Evolutionary conservation across 2,888 invertebrate species (phyloP), one percentile per base, ranked within the genome.

Genomic region (Pyrgus malvae): DNA sequence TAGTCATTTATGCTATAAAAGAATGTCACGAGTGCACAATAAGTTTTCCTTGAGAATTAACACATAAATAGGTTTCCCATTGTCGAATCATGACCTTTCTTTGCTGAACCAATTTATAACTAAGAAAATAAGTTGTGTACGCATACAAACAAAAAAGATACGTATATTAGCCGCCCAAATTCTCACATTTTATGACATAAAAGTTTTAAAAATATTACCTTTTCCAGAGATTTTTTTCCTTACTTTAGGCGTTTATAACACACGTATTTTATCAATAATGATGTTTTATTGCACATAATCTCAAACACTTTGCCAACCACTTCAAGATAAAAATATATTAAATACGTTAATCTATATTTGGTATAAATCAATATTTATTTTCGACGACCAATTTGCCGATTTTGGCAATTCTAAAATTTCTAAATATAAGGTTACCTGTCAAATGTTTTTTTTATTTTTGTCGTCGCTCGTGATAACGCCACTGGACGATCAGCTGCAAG

Each of bases 391-490:
- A n/a, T n/a, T n/a, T n/a, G n/a, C n/a, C n/a, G n/a, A n/a, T n/a
- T 4, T 4, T 12, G n/a, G 7, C 4, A 29, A 66, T 58, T 58
- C 9, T 29, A 29, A n/a, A n/a, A n/a, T 29, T 29, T 55, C 57
- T 57, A 54, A 60, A 54, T 60, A 59, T 54, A 44, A 75, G 73
- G 71, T 81, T 83, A 85, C 80, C 83, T 85, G 84, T 83, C 49
- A 49, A 31, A 9, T 62, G 66, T 69, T 73, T 71, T 68, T 67
- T 69, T 67, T 70, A 56, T 59, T 63, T 63, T 62, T 61, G 53
- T 56, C 41, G 57, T 61, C 37, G 59, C 48, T 53, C 29, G 21
- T 51, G 55, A 59, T 62, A 54, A 55, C 60, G 51, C 33, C 57
- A 59, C 63, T 56, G 57, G 46, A 61, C 59, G 41, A 55, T 65